Conservation (phyloP, 1,140 invertebrate genomes). For the Psilanteris sp. region DNA sequence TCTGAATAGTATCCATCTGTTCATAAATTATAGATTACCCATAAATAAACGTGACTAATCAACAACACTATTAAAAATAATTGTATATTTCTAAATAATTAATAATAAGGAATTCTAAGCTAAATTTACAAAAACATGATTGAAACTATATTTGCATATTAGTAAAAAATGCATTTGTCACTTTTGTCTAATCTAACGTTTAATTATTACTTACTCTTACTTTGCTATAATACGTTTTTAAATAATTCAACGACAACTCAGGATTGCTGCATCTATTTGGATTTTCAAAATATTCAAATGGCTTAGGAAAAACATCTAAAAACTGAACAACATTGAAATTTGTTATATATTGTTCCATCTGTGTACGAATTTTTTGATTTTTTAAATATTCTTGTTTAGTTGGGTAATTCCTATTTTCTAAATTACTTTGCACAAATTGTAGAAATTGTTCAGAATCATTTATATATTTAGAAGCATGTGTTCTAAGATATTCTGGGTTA, state of each 20-base stretch:
- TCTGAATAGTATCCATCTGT: conserved; percentile 41
- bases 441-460: conserved; percentile 20
- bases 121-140: no score
- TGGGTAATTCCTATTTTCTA: conserved; percentile 47
- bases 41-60: no score
- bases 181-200: no score
- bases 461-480: conserved; percentile 19
- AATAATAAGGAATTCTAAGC: no score
- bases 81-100: no score
- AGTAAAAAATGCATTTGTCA: no score
- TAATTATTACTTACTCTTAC: conserved; percentile 52
- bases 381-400: conserved; percentile 72
- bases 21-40: no score
- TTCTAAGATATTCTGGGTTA: conserved; percentile 29
- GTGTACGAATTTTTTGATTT: conserved; percentile 69
- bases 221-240: conserved; percentile 68
- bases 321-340: conserved; percentile 80
- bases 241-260: conserved; percentile 68
- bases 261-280: conserved; percentile 68
- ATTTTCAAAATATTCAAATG: conserved; percentile 79
- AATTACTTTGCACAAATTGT: conserved; percentile 47
- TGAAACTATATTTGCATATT: no score
- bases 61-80: no score
- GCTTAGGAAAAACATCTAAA: conserved; percentile 81
- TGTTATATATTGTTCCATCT: conserved; percentile 73